Evolutionary conservation across 2,797 vertebrate species (phyloP).

Genomic region (Synanceia verrucosa): DNA sequence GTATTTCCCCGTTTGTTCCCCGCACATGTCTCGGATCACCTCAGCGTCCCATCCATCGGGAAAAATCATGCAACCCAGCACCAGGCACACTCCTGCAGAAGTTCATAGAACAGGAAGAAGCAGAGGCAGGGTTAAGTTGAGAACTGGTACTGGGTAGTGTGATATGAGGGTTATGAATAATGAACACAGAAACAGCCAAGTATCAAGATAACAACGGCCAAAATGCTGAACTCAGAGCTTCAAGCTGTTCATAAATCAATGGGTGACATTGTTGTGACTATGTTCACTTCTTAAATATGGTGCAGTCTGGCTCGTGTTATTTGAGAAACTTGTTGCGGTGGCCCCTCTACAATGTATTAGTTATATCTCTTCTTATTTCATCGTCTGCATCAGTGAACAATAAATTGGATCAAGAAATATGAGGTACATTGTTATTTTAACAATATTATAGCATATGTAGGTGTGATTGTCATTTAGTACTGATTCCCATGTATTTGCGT

Average conservation of each 20-base stretch:
- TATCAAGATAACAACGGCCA: too few species aligned
- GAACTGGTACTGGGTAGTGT: neutral
- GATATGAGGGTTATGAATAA: neutral
- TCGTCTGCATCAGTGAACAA: too few species aligned
- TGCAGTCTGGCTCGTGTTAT: too few species aligned
- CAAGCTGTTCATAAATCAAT: neutral
- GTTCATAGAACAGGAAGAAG: neutral
- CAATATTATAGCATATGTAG: too few species aligned
- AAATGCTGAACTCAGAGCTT: too few species aligned
- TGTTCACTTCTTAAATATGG: neutral
- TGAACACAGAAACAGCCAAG: neutral
- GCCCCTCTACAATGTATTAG: too few species aligned
- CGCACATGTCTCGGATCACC: slow-evolving; percentile 94
- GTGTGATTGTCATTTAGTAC: too few species aligned
- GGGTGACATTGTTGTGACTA: neutral
- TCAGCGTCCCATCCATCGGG: slow-evolving; percentile 96
- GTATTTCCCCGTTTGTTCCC: slow-evolving; percentile 94
- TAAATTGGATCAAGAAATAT: too few species aligned
- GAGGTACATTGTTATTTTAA: too few species aligned
- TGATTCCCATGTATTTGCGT: too few species aligned
- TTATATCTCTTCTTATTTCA: too few species aligned
- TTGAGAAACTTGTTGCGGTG: too few species aligned
- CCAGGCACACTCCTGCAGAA: slow-evolving; percentile 91
- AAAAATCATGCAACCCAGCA: slow-evolving; percentile 98
- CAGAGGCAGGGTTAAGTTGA: neutral